Evolutionary conservation across 64 coral and sea anemone genomes (phyloP).

Genomic region (Porites lutea): DNA sequence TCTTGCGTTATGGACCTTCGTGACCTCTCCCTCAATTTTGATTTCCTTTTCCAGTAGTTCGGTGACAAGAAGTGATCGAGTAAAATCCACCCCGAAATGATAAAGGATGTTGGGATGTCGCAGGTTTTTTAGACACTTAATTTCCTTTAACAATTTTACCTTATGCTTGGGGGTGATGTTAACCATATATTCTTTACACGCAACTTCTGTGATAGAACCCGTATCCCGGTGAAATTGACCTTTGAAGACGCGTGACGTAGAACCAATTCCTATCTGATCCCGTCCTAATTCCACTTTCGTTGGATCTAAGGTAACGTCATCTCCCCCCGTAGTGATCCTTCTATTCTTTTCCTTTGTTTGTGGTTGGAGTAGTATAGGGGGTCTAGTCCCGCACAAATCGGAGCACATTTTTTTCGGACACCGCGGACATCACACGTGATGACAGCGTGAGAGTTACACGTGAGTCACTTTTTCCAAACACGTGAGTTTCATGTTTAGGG

Average conservation of each 20-base stretch:
- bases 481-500: too few species aligned
- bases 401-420: too few species aligned
- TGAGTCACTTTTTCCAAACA: too few species aligned
- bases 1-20: constrained; percentile 49
- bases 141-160: constrained; percentile 43
- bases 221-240: not conserved
- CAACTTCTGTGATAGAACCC: not conserved
- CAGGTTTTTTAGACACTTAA: constrained; percentile 45
- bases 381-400: too few species aligned
- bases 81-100: constrained; percentile 55
- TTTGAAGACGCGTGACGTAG: constrained; percentile 52
- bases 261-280: constrained; percentile 32
- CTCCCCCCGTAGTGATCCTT: not conserved
- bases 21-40: constrained; percentile 14
- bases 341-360: not conserved
- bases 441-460: too few species aligned
- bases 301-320: constrained; percentile 18
- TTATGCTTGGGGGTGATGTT: constrained; percentile 48
- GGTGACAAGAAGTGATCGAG: constrained; percentile 55
- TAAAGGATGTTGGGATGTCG: constrained; percentile 58
- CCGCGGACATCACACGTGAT: too few species aligned
- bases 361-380: too few species aligned
- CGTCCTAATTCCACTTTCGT: not conserved
- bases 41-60: constrained; percentile 56
- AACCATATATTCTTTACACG: constrained; percentile 67